A percentile compares a stretch with the other conserved stretches of the same genome.
phyloP scores from a whole-genome alignment of 2,888 invertebrate genomes.

The Eristalis arbustorum region DNA sequence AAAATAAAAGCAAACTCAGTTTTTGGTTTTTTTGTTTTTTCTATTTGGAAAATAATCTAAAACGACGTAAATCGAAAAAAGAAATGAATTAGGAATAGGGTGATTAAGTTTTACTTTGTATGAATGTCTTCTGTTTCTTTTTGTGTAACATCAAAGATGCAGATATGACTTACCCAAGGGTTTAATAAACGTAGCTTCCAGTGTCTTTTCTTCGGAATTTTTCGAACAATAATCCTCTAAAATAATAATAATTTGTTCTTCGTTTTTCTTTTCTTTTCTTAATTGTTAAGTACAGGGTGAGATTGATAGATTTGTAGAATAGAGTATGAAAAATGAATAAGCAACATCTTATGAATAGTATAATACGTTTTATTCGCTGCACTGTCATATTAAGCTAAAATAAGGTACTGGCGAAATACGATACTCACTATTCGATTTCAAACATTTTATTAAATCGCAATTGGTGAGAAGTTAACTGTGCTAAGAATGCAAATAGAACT shows the following conservation, averaged over 20 bases:
- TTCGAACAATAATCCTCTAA: slow-evolving; percentile 59
- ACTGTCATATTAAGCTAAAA: too few relatives aligned
- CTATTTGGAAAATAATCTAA: slow-evolving; percentile 68
- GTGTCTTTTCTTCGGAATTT: slow-evolving; percentile 25
- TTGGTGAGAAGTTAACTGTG: too few relatives aligned
- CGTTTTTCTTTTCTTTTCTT: neutral
- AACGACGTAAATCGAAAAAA: slow-evolving; percentile 28
- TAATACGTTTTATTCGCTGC: too few relatives aligned
- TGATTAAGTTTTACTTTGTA: slow-evolving; percentile 48
- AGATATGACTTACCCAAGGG: slow-evolving; percentile 54
- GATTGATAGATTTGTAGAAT: slow-evolving; percentile 24
- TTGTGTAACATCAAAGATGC: slow-evolving; percentile 3
- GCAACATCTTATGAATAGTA: neutral
- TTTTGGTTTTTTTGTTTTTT: slow-evolving; percentile 55
- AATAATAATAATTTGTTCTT: slow-evolving; percentile 52
- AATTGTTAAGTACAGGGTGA: slow-evolving; percentile 34
- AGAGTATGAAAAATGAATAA: neutral
- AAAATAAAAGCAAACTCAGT: slow-evolving; percentile 59
- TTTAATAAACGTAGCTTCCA: slow-evolving; percentile 52
- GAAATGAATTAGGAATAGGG: slow-evolving; percentile 52
- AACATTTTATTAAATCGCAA: too few relatives aligned
- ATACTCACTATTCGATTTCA: too few relatives aligned
- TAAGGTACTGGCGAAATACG: too few relatives aligned
- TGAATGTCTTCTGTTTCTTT: slow-evolving; percentile 38
- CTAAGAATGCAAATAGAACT: too few relatives aligned